phyloP scores from a whole-genome alignment of 1,140 invertebrate species.

The Acromyrmex charruanus region DNA sequence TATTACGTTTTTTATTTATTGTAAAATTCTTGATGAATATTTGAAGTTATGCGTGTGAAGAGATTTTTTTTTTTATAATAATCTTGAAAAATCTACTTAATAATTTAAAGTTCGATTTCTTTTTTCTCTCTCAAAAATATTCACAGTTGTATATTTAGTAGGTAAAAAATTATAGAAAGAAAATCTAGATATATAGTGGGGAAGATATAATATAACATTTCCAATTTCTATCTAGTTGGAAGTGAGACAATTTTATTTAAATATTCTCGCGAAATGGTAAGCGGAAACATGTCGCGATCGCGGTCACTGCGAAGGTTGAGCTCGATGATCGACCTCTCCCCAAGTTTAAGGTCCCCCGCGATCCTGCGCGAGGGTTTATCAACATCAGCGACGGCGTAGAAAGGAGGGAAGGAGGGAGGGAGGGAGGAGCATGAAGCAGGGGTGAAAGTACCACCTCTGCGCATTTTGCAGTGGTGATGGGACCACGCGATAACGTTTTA shows the following conservation, averaged over 20 bases:
- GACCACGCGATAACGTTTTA: slow-evolving; percentile 61
- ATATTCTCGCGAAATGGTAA: slow-evolving; percentile 46
- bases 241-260: slow-evolving; percentile 28
- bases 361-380: slow-evolving; percentile 69
- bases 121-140: not conserved
- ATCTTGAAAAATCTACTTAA: not conserved
- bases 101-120: not conserved
- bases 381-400: slow-evolving; percentile 29
- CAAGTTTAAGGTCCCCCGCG: slow-evolving; percentile 83
- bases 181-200: not conserved
- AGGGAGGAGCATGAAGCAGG: slow-evolving; percentile 19
- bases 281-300: slow-evolving; percentile 42
- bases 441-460: slow-evolving; percentile 41
- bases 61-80: not conserved
- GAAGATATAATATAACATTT: not conserved
- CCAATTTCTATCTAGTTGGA: not conserved
- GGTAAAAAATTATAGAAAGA: not conserved
- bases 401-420: not conserved
- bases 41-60: not conserved
- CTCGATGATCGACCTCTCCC: slow-evolving; percentile 75
- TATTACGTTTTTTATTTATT: slow-evolving; percentile 7
- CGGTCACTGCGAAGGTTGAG: slow-evolving; percentile 52
- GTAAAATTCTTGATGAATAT: not conserved
- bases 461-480: slow-evolving; percentile 56
- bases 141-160: not conserved